Evolutionary conservation across 2,888 invertebrate genomes (phyloP).

Genomic region (Eupithecia centaureata): DNA sequence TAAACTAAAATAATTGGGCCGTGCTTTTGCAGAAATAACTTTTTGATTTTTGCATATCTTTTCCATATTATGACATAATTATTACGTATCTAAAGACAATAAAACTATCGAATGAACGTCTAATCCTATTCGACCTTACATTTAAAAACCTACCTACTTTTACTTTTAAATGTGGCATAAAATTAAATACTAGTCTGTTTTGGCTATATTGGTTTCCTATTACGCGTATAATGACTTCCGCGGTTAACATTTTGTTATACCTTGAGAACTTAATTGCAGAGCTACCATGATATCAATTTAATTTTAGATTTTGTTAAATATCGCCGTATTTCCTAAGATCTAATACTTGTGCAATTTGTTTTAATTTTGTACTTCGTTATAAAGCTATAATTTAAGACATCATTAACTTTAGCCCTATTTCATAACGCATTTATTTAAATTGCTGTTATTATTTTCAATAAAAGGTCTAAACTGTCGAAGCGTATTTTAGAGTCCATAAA

Average conservation of each 20-base stretch:
- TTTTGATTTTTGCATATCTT: background rate
- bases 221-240: slow-evolving; percentile 19
- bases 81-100: background rate
- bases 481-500: background rate
- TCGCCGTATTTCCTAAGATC: background rate
- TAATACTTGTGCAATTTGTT: background rate
- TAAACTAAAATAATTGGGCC: too few relatives aligned
- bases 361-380: background rate
- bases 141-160: slow-evolving; percentile 45
- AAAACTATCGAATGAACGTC: slow-evolving; percentile 20
- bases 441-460: slow-evolving; percentile 1
- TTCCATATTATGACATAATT: background rate
- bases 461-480: slow-evolving; percentile 6
- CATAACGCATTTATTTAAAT: background rate
- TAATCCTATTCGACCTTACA: slow-evolving; percentile 30
- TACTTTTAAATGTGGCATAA: slow-evolving; percentile 47
- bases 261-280: slow-evolving; percentile 8
- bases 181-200: slow-evolving; percentile 40
- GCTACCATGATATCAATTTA: background rate
- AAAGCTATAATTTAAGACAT: background rate
- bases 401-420: slow-evolving; percentile 3
- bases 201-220: slow-evolving; percentile 22
- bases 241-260: slow-evolving; percentile 6
- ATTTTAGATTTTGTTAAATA: background rate
- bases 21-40: background rate